Evolutionary conservation across 1,140 invertebrate genomes (phyloP).

Genomic region (Cataglyphis hispanica): DNA sequence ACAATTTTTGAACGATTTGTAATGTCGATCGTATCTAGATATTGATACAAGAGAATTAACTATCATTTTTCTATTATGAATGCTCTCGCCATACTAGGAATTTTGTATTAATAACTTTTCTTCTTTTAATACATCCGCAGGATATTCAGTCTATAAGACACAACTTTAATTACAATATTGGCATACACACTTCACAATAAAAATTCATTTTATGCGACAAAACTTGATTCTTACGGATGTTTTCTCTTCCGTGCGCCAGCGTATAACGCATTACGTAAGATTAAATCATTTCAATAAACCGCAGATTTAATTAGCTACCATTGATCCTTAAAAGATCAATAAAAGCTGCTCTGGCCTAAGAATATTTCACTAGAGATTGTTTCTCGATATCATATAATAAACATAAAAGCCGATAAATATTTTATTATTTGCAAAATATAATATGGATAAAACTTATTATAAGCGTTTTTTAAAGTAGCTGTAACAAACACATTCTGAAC

Average conservation of each 20-base stretch:
- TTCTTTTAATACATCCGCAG: slow-evolving; percentile 19
- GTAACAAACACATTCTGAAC: too few relatives aligned
- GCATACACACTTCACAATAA: background rate
- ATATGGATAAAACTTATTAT: slow-evolving; percentile 29
- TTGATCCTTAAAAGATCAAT: background rate
- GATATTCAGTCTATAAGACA: slow-evolving; percentile 32
- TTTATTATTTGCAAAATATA: slow-evolving; percentile 29
- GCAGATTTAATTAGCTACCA: slow-evolving; percentile 12
- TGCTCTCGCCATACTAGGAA: background rate
- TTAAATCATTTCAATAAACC: background rate
- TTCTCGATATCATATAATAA: too few relatives aligned
- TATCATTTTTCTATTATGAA: background rate
- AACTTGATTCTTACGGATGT: background rate
- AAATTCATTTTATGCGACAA: slow-evolving; percentile 15
- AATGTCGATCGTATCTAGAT: background rate
- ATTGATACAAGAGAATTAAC: background rate
- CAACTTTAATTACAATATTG: slow-evolving; percentile 23
- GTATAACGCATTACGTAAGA: background rate
- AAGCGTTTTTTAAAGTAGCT: background rate
- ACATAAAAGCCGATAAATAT: slow-evolving; percentile 14
- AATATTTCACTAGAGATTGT: slow-evolving; percentile 17
- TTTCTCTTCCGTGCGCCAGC: background rate
- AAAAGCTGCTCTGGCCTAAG: slow-evolving; percentile 5
- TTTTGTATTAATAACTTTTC: slow-evolving; percentile 5
- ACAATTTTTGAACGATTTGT: background rate